Conservation (phyloP, 2,797 vertebrate genomes). For the Synanceia verrucosa region DNA sequence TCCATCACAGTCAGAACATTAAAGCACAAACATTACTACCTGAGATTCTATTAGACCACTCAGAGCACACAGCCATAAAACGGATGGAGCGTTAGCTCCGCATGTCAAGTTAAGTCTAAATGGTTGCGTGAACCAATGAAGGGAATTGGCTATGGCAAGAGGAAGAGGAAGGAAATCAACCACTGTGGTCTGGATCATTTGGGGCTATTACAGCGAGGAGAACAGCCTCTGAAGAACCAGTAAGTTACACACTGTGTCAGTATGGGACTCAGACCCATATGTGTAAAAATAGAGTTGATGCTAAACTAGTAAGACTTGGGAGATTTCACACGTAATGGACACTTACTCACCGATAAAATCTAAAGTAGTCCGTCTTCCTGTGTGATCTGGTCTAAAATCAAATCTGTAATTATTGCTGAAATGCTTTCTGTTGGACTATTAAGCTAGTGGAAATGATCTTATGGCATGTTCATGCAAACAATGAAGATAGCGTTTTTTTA, state of each 20-base stretch:
- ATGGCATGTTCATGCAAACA: neutral
- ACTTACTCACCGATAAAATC: slow-evolving; percentile 40
- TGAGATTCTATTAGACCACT: slow-evolving; percentile 30
- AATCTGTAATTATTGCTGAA: slow-evolving; percentile 24
- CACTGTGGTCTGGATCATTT: slow-evolving; percentile 68
- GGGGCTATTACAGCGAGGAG: slow-evolving; percentile 48
- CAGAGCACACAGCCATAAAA: slow-evolving; percentile 32
- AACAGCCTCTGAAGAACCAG: slow-evolving; percentile 47
- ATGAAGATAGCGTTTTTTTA: slow-evolving; percentile 15
- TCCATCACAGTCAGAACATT: slow-evolving; percentile 23
- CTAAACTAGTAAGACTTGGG: slow-evolving; percentile 27
- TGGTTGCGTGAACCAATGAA: slow-evolving; percentile 26
- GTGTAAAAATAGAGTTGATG: slow-evolving; percentile 49
- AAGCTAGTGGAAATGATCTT: slow-evolving; percentile 21
- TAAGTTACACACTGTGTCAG: slow-evolving; percentile 33
- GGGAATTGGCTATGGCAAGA: slow-evolving; percentile 59
- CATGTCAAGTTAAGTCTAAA: slow-evolving; percentile 54
- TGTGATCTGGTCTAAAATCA: slow-evolving; percentile 46
- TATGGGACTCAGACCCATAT: slow-evolving; percentile 32
- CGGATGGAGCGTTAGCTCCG: slow-evolving; percentile 35
- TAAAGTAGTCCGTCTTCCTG: slow-evolving; percentile 33
- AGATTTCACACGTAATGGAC: slow-evolving; percentile 67
- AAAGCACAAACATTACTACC: slow-evolving; percentile 28
- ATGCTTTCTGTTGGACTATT: slow-evolving; percentile 20
- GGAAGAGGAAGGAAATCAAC: slow-evolving; percentile 63